phyloP scores from a whole-genome alignment of 2,113 vertebrate species.

The Misgurnus anguillicaudatus region DNA sequence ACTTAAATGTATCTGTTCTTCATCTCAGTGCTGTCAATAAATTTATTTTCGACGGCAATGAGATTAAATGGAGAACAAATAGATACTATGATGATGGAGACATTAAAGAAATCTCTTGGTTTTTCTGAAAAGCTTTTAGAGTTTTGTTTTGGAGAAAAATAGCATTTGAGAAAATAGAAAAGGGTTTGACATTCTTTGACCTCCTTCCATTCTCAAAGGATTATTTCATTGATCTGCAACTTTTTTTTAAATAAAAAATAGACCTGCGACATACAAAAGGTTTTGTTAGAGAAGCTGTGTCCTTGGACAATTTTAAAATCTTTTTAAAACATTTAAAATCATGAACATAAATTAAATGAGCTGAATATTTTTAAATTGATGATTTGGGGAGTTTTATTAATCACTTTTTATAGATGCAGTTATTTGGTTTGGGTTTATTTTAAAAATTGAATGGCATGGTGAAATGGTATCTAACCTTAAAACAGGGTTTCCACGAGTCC shows the following conservation, averaged over 20 bases:
- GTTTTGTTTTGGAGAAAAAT: too few species aligned
- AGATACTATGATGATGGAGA: background rate
- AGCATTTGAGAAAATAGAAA: background rate
- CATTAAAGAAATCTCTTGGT: too few species aligned
- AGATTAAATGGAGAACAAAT: background rate
- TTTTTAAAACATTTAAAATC: background rate
- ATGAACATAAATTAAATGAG: too few species aligned
- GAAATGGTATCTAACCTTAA: background rate
- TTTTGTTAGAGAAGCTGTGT: background rate
- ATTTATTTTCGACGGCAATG: background rate
- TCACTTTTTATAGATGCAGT: background rate
- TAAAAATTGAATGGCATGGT: slow-evolving; percentile 6
- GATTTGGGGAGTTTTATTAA: background rate
- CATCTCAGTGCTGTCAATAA: too few species aligned
- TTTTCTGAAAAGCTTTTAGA: too few species aligned
- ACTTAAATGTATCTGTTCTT: too few species aligned
- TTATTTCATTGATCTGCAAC: too few species aligned
- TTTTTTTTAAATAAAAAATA: background rate
- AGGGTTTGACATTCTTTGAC: background rate
- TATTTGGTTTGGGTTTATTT: slow-evolving; percentile 11
- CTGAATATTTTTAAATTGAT: too few species aligned
- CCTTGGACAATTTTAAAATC: too few species aligned
- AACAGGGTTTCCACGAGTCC: too few species aligned
- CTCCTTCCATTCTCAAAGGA: too few species aligned
- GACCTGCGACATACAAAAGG: background rate